These are phyloP conservation scores for Meandrusa payeni DNA, from an alignment of 2,888 invertebrate genomes.

Conservation along the genomic window DNA sequence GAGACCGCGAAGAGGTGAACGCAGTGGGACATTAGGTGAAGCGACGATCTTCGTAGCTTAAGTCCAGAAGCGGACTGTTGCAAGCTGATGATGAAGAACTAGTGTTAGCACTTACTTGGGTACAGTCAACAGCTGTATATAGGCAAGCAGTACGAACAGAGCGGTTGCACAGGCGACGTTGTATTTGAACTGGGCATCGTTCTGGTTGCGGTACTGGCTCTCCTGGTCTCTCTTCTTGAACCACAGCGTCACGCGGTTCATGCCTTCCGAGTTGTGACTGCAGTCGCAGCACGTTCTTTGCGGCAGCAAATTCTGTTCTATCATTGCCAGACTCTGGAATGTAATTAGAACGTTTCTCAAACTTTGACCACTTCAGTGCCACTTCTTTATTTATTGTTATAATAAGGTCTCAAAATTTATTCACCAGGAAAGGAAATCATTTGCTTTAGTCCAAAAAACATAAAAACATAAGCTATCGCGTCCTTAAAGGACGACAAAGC, in stretches of 20 bases:
- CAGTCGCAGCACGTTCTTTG: constrained; percentile 90
- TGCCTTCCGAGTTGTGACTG: constrained; percentile 83
- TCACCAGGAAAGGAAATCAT: no score
- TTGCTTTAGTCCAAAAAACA: no score
- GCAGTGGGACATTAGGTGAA: no score
- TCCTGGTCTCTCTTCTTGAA: constrained; percentile 89
- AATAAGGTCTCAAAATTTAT: no score
- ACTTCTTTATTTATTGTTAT: no score
- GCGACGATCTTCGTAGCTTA: no score
- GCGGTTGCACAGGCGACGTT: constrained; percentile 90
- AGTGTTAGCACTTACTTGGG: constrained; percentile 85
- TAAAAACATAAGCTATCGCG: no score
- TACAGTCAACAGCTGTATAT: constrained; percentile 89
- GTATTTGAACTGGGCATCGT: constrained; percentile 91
- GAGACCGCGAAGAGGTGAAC: no score
- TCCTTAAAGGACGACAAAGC: no score
- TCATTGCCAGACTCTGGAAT: constrained; percentile 95
- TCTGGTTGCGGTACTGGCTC: constrained; percentile 87
- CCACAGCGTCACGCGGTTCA: constrained; percentile 90
- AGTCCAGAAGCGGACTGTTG: no score
- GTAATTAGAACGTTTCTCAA: neutral
- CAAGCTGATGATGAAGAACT: no score
- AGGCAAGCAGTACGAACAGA: constrained; percentile 88
- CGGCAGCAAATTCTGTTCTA: constrained; percentile 94
- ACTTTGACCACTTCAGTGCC: no score